These are phyloP conservation scores for Apamea sordens DNA, from an alignment of 2,888 invertebrate species.

Conservation along the genomic window DNA sequence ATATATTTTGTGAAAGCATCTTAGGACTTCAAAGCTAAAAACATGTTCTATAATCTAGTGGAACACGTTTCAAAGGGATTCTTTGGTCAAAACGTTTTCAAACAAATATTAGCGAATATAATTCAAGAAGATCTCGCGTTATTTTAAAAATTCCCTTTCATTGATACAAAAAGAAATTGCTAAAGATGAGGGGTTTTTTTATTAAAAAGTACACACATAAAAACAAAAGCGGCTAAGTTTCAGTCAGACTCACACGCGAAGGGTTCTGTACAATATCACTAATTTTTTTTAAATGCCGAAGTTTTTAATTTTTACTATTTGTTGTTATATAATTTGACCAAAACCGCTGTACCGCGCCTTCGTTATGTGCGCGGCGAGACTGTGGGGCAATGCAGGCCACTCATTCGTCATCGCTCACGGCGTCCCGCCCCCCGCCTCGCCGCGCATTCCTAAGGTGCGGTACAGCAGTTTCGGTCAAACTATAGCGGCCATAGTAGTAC, in stretches of 20 bases:
- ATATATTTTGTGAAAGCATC: conserved; percentile 39
- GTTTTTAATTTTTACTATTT: too few relatives aligned
- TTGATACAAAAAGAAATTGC: conserved; percentile 31
- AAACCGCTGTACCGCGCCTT: too few relatives aligned
- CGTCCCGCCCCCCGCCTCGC: too few relatives aligned
- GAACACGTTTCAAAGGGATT: conserved; percentile 52
- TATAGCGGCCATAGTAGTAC: too few relatives aligned
- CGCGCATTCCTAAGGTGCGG: too few relatives aligned
- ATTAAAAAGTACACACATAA: neutral
- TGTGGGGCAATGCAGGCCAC: too few relatives aligned
- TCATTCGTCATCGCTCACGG: too few relatives aligned
- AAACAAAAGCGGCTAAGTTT: neutral
- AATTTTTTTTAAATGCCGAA: too few relatives aligned
- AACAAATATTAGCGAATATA: conserved; percentile 46
- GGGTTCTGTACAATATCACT: neutral
- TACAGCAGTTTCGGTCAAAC: too few relatives aligned
- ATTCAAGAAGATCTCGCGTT: conserved; percentile 14
- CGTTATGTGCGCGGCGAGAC: too few relatives aligned
- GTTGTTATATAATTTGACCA: too few relatives aligned
- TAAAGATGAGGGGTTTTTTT: conserved; percentile 10
- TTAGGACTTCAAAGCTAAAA: conserved; percentile 49
- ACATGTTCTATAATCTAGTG: conserved; percentile 26
- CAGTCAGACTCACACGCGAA: neutral
- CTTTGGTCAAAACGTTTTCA: conserved; percentile 24
- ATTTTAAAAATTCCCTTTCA: conserved; percentile 40